Percentiles rank a stretch among this genome's conserved stretches.
Evolutionary conservation across 2,113 vertebrate species (phyloP).

Genomic region (Phrynocephalus versicolor): DNA sequence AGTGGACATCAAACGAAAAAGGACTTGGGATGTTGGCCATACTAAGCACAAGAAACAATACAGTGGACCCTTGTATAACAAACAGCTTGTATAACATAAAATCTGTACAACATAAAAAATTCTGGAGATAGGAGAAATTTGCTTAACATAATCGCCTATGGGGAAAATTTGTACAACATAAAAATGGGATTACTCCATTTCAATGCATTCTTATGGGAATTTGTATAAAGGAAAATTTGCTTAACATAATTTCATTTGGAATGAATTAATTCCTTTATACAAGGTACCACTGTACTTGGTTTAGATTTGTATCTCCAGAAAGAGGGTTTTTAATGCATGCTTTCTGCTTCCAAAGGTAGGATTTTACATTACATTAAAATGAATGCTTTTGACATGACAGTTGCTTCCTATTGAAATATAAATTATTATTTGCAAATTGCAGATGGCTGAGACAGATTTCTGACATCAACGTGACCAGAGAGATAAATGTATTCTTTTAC

Average conservation of each 20-base stretch:
- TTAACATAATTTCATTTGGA: too few species aligned
- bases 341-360: neutral
- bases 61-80: too few species aligned
- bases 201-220: too few species aligned
- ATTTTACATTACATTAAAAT: neutral
- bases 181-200: too few species aligned
- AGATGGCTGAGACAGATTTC: neutral
- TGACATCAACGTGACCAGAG: neutral
- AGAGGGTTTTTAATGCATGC: neutral
- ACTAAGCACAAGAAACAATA: neutral
- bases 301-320: conserved; percentile 6
- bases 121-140: too few species aligned
- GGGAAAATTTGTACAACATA: too few species aligned
- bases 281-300: neutral
- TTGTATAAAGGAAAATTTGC: too few species aligned
- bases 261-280: too few species aligned
- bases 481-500: neutral
- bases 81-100: too few species aligned
- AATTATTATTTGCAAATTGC: neutral
- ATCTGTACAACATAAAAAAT: too few species aligned
- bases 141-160: too few species aligned
- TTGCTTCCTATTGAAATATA: conserved; percentile 3
- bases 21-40: neutral
- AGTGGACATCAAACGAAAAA: neutral
- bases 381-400: neutral